These are phyloP conservation scores for Clarias magur DNA, from an alignment of 2,113 vertebrate species.

Conservation along the genomic window DNA sequence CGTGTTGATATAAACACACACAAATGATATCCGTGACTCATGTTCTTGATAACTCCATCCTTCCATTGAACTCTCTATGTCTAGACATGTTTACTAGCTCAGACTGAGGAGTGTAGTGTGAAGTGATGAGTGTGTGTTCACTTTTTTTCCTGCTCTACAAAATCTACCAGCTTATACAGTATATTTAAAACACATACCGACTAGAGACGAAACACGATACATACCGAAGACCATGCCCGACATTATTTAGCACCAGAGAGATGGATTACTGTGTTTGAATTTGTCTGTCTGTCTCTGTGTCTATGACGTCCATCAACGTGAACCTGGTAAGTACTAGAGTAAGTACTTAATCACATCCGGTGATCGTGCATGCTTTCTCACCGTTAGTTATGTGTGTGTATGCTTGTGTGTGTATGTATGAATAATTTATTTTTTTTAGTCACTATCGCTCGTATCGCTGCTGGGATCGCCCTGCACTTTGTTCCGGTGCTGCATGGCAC, in stretches of 20 bases:
- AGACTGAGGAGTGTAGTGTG: slow-evolving; percentile 43
- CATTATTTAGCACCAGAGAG: slow-evolving; percentile 38
- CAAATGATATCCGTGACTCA: background rate
- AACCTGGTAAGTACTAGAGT: slow-evolving; percentile 21
- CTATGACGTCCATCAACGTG: slow-evolving; percentile 15
- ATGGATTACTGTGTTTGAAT: slow-evolving; percentile 12
- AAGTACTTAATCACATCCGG: slow-evolving; percentile 7
- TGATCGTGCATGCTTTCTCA: slow-evolving; percentile 14
- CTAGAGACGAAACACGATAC: slow-evolving; percentile 26
- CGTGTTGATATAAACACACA: background rate
- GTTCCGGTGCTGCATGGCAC: slow-evolving; percentile 97
- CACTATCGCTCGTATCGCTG: slow-evolving; percentile 90
- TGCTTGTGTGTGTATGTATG: slow-evolving; percentile 11
- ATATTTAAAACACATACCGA: slow-evolving; percentile 28
- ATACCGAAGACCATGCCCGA: slow-evolving; percentile 19
- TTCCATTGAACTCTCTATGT: background rate
- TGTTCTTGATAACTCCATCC: background rate
- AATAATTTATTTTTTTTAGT: slow-evolving; percentile 28
- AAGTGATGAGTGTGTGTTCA: slow-evolving; percentile 15
- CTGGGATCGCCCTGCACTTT: slow-evolving; percentile 97
- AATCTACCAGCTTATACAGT: slow-evolving; percentile 17
- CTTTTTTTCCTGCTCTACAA: background rate
- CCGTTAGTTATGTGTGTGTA: slow-evolving; percentile 7
- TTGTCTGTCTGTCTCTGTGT: background rate
- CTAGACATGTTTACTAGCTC: background rate